Conservation (phyloP, 92 coral and sea anemone genomes). For the Porites cylindrica region DNA sequence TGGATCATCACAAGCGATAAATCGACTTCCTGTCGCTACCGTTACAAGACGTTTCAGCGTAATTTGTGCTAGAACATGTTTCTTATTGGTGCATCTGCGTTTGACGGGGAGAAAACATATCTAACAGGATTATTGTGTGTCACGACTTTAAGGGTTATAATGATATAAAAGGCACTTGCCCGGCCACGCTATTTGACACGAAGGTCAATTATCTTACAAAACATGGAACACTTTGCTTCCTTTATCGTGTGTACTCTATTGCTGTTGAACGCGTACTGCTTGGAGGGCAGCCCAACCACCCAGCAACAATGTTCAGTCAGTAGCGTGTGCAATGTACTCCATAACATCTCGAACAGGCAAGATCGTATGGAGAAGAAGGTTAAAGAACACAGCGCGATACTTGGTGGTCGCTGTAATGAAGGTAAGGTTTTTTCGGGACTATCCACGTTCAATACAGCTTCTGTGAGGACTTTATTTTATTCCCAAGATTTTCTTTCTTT, state of each 20-base stretch:
- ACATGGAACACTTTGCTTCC: background rate
- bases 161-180: background rate
- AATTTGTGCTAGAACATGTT: background rate
- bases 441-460: no score
- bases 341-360: background rate
- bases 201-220: background rate
- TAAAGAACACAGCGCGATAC: background rate
- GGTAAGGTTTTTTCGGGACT: background rate
- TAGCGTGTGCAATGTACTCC: background rate
- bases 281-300: background rate
- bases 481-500: no score
- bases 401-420: background rate
- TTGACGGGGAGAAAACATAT: no score
- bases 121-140: background rate
- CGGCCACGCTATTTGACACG: background rate
- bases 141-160: background rate
- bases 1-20: no score
- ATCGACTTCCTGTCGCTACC: no score
- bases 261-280: background rate
- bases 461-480: no score
- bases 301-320: background rate
- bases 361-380: slow-evolving; percentile 19
- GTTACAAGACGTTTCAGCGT: background rate
- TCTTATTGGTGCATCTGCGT: background rate
- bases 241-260: background rate